Evolutionary conservation across 2,797 vertebrate genomes (phyloP).

Genomic region (Malacoctenus gilli): DNA sequence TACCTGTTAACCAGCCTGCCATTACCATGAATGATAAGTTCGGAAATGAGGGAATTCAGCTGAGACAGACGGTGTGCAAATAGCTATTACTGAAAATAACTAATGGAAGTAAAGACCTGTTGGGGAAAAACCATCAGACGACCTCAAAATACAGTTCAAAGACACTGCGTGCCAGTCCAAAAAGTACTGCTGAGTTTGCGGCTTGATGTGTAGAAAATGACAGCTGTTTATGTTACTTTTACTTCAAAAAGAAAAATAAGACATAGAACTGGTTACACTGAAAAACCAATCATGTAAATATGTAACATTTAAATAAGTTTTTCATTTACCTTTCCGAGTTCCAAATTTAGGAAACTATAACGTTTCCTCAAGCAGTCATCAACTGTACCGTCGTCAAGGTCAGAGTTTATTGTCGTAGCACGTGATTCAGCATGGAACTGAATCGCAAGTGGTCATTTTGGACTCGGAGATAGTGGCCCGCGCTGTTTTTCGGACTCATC

Average conservation of each 20-base stretch:
- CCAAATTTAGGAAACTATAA: too few species aligned
- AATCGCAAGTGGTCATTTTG: neutral
- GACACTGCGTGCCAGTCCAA: conserved; percentile 18
- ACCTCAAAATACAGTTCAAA: neutral
- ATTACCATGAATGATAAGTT: conserved; percentile 56
- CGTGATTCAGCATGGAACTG: conserved; percentile 6
- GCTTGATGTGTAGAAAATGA: too few species aligned
- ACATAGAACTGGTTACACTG: too few species aligned
- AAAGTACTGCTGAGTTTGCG: too few species aligned
- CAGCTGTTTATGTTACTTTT: too few species aligned
- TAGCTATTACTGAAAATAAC: conserved; percentile 14
- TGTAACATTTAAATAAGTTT: too few species aligned
- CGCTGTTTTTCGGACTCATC: too few species aligned
- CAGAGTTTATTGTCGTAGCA: conserved; percentile 6
- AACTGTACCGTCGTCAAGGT: neutral
- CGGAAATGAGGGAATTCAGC: conserved; percentile 37
- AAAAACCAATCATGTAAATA: too few species aligned
- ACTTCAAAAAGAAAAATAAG: too few species aligned
- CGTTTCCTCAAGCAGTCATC: neutral
- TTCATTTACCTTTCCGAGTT: too few species aligned
- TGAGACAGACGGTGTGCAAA: conserved; percentile 10
- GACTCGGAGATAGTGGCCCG: too few species aligned
- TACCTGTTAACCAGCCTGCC: conserved; percentile 38
- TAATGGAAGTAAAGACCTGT: conserved; percentile 10
- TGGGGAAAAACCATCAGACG: conserved; percentile 6